Percentiles rank a stretch among this genome's conserved stretches.
These are phyloP conservation scores for Thomomys bottae DNA, from an alignment of 2,113 vertebrate genomes.

Conservation along the genomic window DNA sequence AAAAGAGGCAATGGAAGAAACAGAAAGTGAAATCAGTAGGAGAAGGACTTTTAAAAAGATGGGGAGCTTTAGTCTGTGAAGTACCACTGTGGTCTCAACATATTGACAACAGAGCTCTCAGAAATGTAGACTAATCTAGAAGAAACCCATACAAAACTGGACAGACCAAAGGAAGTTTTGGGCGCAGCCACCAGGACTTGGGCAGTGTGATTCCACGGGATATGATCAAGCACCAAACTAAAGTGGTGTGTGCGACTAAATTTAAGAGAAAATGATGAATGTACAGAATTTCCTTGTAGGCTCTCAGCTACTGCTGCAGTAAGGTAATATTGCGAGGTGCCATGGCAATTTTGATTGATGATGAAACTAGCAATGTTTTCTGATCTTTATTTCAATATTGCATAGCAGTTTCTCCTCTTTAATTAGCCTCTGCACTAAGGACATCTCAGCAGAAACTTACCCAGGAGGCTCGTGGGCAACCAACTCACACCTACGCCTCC, in stretches of 20 bases:
- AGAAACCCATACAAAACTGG: background rate
- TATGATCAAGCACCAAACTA: background rate
- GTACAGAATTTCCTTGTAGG: background rate
- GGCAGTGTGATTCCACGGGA: background rate
- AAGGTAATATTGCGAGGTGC: background rate
- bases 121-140: background rate
- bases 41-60: accelerated
- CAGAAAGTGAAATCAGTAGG: background rate
- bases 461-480: conserved; percentile 53
- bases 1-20: too few species aligned
- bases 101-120: background rate
- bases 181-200: background rate
- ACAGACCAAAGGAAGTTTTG: background rate
- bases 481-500: conserved; percentile 48
- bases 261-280: conserved; percentile 8
- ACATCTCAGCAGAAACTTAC: conserved; percentile 47
- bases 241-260: background rate
- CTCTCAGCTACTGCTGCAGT: background rate
- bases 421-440: conserved; percentile 56
- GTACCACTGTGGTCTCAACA: background rate
- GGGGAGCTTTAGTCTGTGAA: background rate
- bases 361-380: conserved; percentile 37
- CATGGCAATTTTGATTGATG: conserved; percentile 42
- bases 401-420: conserved; percentile 49
- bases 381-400: conserved; percentile 21